These are phyloP conservation scores for Pao palembangensis DNA, from an alignment of 2,113 vertebrate species.

Conservation along the genomic window DNA sequence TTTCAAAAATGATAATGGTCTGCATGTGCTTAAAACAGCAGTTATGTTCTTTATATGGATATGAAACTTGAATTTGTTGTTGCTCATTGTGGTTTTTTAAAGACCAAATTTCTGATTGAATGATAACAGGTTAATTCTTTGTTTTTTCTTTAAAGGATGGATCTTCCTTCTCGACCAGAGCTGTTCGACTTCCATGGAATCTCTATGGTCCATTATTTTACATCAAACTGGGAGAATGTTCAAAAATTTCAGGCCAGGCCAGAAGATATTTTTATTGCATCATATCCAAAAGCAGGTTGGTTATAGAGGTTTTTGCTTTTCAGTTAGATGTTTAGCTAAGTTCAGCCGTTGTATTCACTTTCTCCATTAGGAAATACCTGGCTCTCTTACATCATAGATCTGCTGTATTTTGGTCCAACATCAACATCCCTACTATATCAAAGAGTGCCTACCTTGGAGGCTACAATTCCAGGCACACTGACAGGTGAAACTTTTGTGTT, in stretches of 20 bases:
- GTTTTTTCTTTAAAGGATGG: conserved; percentile 17
- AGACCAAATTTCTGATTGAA: no score
- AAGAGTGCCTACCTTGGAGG: conserved; percentile 76
- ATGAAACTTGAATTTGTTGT: not conserved
- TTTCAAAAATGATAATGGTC: no score
- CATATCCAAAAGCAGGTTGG: conserved; percentile 81
- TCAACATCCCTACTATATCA: conserved; percentile 56
- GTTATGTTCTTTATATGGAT: no score
- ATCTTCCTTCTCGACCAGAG: conserved; percentile 13
- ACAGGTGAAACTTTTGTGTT: not conserved
- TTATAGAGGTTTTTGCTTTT: no score
- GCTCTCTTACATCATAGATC: conserved; percentile 76
- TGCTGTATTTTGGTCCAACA: conserved; percentile 63
- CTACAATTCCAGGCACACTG: fast-evolving
- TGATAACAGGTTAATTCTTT: not conserved
- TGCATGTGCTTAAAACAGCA: no score
- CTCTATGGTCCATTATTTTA: conserved; percentile 49
- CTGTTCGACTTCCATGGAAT: conserved; percentile 70
- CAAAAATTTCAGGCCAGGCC: conserved; percentile 73
- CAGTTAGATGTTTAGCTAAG: not conserved
- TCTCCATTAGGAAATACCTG: conserved; percentile 74
- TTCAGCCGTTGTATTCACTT: not conserved
- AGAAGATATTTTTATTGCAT: conserved; percentile 77
- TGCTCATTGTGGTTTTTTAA: not conserved
- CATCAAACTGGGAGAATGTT: conserved; percentile 73